Evolutionary conservation across 1,140 invertebrate species (phyloP), one percentile per base, ranked within the genome.

Genomic region (Diorhabda elongata): DNA sequence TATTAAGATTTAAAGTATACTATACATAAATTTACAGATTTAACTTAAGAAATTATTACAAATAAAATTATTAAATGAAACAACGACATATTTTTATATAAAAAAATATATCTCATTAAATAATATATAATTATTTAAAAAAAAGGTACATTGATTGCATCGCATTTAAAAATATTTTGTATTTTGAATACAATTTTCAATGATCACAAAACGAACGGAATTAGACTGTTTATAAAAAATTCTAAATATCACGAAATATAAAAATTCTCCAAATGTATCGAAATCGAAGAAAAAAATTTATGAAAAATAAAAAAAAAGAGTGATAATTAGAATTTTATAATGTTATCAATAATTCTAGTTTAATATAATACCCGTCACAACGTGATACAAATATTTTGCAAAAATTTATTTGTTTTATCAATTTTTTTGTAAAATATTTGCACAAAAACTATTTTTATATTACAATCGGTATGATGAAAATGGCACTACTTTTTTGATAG

Each of bases 141-240:
- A 26, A 64, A 77, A 77, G 76, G 76, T 77, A 77, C 76, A 73
- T 58, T 57, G 26, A 69, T 75, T 71, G 74, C 66, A 52, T 52
- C 64, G 73, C 71, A 69, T 75, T 74, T 73, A 62, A 72, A 74
- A 75, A 66, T 69, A 73, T 67, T 68, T 74, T 68, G 70, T 65
- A 71, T 74, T 73, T 74, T 71, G 66, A 76, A 76, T 75, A 77
- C 75, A 77, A 67, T 66, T 73, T 52, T 70, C 62, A 61, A 70
- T 69, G 73, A 79, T 79, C 77, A 79, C 77, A 79, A 73, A 71
- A 73, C 73, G 77, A 79, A 79, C 77, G 77, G 77, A 79, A 79
- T 52, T 52, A 52, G 47, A 52, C n/a, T 52, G 26, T 52, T 6
- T n/a, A 52, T 52, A 8, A 52, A 52, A 52, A 52, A 8, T 6